Evolutionary conservation across 2,888 invertebrate species (phyloP).

Genomic region (Agriopis aurantiaria): DNA sequence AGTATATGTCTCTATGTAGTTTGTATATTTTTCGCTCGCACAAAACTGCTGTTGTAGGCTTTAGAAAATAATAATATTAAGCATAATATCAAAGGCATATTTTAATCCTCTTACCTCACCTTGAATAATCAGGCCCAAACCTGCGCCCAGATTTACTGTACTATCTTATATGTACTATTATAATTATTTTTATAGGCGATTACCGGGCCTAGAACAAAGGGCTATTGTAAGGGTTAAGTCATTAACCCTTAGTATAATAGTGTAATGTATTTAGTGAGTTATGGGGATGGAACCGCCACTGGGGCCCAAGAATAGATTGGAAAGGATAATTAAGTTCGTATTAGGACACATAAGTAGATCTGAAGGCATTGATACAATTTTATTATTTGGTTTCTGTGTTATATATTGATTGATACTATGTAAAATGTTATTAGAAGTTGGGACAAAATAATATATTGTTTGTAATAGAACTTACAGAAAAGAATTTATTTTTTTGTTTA

Average conservation of each 20-base stretch:
- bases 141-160: constrained; percentile 15
- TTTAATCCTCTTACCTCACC: constrained; percentile 9
- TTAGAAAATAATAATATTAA: no score
- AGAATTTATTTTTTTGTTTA: no score
- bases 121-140: constrained; percentile 16
- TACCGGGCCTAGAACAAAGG: constrained; percentile 46
- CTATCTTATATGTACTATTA: constrained; percentile 30
- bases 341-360: background rate
- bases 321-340: constrained; percentile 24
- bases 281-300: constrained; percentile 21
- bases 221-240: constrained; percentile 43
- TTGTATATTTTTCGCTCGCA: no score
- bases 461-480: no score
- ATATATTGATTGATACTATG: no score
- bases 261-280: constrained; percentile 45
- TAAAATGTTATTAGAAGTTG: no score
- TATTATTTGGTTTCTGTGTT: no score
- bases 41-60: no score
- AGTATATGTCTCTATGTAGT: no score
- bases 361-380: no score
- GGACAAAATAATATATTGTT: no score
- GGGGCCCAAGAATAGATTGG: constrained; percentile 22
- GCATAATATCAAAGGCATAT: background rate
- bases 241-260: constrained; percentile 45
- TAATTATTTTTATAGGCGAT: constrained; percentile 45